phyloP scores from a whole-genome alignment of 2,888 invertebrate genomes.

The Cheilosia pagana region DNA sequence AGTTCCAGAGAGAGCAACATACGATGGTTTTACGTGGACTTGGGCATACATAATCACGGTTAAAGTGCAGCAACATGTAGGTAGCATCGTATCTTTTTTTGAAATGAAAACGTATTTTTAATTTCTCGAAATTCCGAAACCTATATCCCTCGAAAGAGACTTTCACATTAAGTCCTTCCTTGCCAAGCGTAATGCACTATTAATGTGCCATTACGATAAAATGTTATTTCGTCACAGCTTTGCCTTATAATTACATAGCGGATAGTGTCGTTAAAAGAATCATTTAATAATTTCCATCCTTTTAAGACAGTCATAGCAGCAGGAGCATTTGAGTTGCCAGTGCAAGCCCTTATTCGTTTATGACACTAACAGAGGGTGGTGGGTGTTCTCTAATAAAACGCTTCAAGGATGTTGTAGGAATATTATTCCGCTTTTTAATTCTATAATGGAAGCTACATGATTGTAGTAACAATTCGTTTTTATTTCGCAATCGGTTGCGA shows the following conservation, averaged over 20 bases:
- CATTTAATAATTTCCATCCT: slow-evolving; percentile 65
- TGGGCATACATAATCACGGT: slow-evolving; percentile 1
- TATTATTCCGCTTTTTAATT: slow-evolving; percentile 66
- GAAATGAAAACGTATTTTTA: slow-evolving; percentile 39
- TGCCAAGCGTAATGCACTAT: slow-evolving; percentile 50
- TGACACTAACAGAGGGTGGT: slow-evolving; percentile 6
- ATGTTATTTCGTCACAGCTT: slow-evolving; percentile 40
- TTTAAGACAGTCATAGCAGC: slow-evolving; percentile 42
- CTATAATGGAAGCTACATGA: slow-evolving; percentile 48
- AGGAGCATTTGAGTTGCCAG: slow-evolving; percentile 7
- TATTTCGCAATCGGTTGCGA: slow-evolving; percentile 34
- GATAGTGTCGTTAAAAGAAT: slow-evolving; percentile 65
- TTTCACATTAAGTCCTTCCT: slow-evolving; percentile 35
- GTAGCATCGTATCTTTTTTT: slow-evolving; percentile 29
- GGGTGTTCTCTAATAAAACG: slow-evolving; percentile 36
- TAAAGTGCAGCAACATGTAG: slow-evolving; percentile 4
- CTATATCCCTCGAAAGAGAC: slow-evolving; percentile 10
- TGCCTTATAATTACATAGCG: slow-evolving; percentile 47
- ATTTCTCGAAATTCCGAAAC: slow-evolving; percentile 31
- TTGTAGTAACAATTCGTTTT: slow-evolving; percentile 43
- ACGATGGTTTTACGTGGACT: not conserved
- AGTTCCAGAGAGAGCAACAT: not conserved
- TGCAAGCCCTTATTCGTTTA: slow-evolving; percentile 16
- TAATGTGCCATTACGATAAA: slow-evolving; percentile 62
- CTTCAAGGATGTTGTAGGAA: slow-evolving; percentile 30